Percentiles rank a stretch among this genome's conserved stretches.
These are phyloP conservation scores for Porites cylindrica DNA, from an alignment of 92 coral and sea anemone genomes.

Conservation along the genomic window DNA sequence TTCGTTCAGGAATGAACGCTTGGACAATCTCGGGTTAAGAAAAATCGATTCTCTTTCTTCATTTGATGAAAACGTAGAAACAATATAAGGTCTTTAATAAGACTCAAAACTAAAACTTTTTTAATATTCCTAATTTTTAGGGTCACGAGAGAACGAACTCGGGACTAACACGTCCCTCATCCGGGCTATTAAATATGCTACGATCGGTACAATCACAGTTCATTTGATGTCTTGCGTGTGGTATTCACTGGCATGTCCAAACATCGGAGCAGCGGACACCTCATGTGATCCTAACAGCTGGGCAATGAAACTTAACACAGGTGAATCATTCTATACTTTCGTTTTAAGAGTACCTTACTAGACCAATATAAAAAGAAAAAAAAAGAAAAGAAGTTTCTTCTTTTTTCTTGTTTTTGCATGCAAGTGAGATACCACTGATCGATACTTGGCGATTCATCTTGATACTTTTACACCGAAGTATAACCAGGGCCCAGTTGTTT, in stretches of 20 bases:
- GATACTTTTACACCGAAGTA: too few species aligned
- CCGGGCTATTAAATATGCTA: slow-evolving; percentile 72
- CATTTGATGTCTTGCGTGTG: slow-evolving; percentile 79
- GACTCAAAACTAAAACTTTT: neutral
- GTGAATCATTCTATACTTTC: slow-evolving; percentile 11
- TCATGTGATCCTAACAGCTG: slow-evolving; percentile 67
- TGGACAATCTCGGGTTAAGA: too few species aligned
- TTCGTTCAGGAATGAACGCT: too few species aligned
- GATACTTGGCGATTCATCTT: too few species aligned
- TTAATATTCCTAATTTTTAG: slow-evolving; percentile 22
- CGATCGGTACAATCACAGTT: slow-evolving; percentile 70
- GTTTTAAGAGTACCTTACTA: neutral
- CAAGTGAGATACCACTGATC: too few species aligned
- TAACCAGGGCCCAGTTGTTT: too few species aligned
- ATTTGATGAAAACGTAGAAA: neutral
- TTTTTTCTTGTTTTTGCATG: too few species aligned
- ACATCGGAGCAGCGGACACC: slow-evolving; percentile 49
- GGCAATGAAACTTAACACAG: slow-evolving; percentile 75
- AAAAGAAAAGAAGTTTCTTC: neutral
- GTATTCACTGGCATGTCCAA: slow-evolving; percentile 80
- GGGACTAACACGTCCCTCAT: slow-evolving; percentile 77
- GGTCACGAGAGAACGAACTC: slow-evolving; percentile 78
- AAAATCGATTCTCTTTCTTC: neutral
- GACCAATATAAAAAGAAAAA: neutral
- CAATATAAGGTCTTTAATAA: neutral